Evolutionary conservation across 1,140 invertebrate genomes (phyloP).

Genomic region (Pollicipes pollicipes): DNA sequence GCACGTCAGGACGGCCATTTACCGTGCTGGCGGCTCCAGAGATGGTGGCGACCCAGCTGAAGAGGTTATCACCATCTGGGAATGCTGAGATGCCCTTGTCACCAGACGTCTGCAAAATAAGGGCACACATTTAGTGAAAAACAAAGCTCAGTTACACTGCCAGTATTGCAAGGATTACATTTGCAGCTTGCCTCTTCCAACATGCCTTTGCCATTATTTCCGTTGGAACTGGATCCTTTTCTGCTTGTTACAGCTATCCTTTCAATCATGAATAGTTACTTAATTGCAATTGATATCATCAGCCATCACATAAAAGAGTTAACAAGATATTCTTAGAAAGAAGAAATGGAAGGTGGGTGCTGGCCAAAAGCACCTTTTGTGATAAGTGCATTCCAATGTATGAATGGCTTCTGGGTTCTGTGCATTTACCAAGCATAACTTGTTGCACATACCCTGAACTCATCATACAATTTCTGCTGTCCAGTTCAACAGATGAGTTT

Average conservation of each 20-base stretch:
- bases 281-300: neutral
- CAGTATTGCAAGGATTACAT: neutral
- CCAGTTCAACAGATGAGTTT: too few relatives aligned
- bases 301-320: too few relatives aligned
- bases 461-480: too few relatives aligned
- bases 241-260: neutral
- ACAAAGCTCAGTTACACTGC: neutral
- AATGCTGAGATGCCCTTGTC: constrained; percentile 89
- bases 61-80: constrained; percentile 88
- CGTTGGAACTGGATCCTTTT: too few relatives aligned
- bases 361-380: too few relatives aligned
- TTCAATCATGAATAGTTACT: neutral
- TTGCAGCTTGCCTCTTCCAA: neutral
- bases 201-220: neutral
- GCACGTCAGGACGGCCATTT: constrained; percentile 19
- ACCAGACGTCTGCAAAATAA: constrained; percentile 38
- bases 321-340: too few relatives aligned
- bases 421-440: too few relatives aligned
- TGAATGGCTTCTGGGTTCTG: too few relatives aligned
- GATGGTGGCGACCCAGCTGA: constrained; percentile 90
- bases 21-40: constrained; percentile 71
- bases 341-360: too few relatives aligned
- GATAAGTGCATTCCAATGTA: too few relatives aligned
- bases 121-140: neutral
- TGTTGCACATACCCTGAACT: too few relatives aligned